phyloP scores from a whole-genome alignment of 37 sponge, comb jelly and placozoan species.

The Halisarca cf. caerulea region DNA sequence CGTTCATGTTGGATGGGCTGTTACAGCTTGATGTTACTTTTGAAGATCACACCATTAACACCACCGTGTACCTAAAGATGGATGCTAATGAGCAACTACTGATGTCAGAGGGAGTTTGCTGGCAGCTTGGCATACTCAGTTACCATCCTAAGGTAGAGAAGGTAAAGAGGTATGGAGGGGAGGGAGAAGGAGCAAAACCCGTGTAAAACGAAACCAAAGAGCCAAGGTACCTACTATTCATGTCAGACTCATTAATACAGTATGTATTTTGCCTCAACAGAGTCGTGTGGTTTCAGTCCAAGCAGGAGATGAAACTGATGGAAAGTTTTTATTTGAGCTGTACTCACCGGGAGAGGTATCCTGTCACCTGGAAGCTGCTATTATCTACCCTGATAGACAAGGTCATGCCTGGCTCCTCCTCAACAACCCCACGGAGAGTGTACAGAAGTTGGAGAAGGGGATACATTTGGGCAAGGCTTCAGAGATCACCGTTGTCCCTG shows the following conservation, averaged over 20 bases:
- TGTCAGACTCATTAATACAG: background rate
- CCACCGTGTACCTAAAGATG: constrained; percentile 51
- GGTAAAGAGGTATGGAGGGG: too few species aligned
- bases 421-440: background rate
- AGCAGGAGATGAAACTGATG: background rate
- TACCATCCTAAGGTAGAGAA: constrained; percentile 51
- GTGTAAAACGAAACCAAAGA: too few species aligned
- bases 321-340: background rate
- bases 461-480: background rate
- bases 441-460: background rate
- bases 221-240: constrained; percentile 1
- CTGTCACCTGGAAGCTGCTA: background rate
- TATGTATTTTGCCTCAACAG: background rate
- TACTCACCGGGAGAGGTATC: too few species aligned
- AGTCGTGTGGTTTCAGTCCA: background rate
- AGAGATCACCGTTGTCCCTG: background rate
- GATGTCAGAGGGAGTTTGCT: constrained; percentile 57
- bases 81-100: constrained; percentile 46
- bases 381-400: background rate
- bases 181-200: too few species aligned
- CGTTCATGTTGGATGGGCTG: constrained; percentile 45
- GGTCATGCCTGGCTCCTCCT: background rate
- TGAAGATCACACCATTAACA: constrained; percentile 18
- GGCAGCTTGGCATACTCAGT: constrained; percentile 41
- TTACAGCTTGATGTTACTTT: constrained; percentile 42